Percentiles rank a stretch among this genome's conserved stretches.
These are phyloP conservation scores for Pseudotriccus pelzelni DNA, from an alignment of 2,797 vertebrate genomes.

Conservation along the genomic window DNA sequence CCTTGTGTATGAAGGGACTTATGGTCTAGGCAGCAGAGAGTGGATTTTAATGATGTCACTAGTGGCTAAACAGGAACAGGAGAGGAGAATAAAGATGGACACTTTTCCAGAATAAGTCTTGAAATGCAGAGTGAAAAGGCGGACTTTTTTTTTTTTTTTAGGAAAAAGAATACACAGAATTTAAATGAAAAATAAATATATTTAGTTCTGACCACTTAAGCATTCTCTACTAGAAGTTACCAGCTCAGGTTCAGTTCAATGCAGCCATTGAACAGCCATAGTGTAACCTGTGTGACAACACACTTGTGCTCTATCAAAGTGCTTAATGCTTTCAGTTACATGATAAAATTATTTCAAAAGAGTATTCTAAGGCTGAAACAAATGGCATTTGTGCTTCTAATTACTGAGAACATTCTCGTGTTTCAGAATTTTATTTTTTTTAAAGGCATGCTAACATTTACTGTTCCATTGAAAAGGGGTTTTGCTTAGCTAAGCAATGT, in stretches of 20 bases:
- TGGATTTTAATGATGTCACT: neutral
- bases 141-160: neutral
- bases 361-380: neutral
- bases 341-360: neutral
- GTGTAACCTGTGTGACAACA: neutral
- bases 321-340: neutral
- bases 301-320: neutral
- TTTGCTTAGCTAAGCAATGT: constrained; percentile 7
- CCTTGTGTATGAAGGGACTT: neutral
- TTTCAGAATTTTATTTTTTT: neutral
- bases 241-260: neutral
- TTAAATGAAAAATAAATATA: neutral
- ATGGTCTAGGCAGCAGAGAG: neutral
- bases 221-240: neutral
- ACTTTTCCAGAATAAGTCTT: neutral
- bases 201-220: neutral
- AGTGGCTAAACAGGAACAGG: neutral
- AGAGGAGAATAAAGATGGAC: neutral
- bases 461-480: neutral
- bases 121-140: neutral
- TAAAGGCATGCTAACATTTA: neutral
- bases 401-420: neutral
- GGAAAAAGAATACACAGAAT: neutral
- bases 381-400: neutral
- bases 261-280: neutral